A percentile compares a stretch with the other conserved stretches of the same genome.
phyloP scores from a whole-genome alignment of 2,113 vertebrate species.

The Cygnus atratus region DNA sequence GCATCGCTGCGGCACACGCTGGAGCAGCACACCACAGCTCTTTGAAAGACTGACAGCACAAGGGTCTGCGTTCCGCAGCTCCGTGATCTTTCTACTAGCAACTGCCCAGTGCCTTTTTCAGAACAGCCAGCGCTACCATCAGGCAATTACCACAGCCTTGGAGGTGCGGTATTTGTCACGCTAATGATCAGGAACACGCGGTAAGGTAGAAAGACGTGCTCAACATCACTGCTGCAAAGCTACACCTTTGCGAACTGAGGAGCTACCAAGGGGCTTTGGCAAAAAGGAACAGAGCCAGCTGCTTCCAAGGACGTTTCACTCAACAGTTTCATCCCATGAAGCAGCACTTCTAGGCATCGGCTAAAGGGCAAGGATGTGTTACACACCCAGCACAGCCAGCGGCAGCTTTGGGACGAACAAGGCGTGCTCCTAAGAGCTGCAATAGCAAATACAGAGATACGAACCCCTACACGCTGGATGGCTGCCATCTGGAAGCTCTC shows the following conservation, averaged over 20 bases:
- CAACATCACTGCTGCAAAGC: not conserved
- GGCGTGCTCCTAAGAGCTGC: not conserved
- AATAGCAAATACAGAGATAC: not conserved
- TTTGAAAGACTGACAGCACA: not conserved
- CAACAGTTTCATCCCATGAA: fast-evolving
- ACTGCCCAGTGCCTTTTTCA: too few relatives aligned
- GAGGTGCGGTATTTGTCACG: fast-evolving
- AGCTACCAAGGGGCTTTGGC: not conserved
- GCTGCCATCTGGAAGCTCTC: not conserved
- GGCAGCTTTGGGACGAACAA: not conserved
- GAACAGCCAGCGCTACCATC: not conserved
- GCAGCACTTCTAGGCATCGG: not conserved
- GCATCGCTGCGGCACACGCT: fast-evolving
- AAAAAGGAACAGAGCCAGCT: not conserved
- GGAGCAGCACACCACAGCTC: not conserved
- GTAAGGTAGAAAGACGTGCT: not conserved
- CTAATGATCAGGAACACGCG: fast-evolving
- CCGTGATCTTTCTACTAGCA: fast-evolving
- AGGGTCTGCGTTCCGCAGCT: fast-evolving
- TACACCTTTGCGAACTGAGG: not conserved
- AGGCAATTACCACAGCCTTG: fast-evolving
- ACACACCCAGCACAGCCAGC: not conserved
- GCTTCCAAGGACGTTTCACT: not conserved
- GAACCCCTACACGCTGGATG: fast-evolving
- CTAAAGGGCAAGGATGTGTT: not conserved